phyloP scores from a whole-genome alignment of 2,113 vertebrate species.

The Antechinus stuartii region DNA sequence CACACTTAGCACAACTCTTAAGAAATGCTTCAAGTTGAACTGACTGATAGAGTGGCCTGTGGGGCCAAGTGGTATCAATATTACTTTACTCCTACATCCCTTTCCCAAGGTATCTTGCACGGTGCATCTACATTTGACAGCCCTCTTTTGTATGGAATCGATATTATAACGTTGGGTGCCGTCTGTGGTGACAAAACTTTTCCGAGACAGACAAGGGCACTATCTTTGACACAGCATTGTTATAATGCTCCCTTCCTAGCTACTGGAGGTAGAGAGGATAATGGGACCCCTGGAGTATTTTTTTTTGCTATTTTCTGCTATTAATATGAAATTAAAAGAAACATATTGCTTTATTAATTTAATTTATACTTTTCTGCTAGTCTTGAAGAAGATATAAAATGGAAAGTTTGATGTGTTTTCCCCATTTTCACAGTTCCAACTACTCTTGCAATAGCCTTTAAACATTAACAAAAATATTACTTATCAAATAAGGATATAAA shows the following conservation, averaged over 20 bases:
- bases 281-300: neutral
- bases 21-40: neutral
- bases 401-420: neutral
- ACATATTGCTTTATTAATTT: neutral
- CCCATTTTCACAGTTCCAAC: neutral
- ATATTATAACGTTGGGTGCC: neutral
- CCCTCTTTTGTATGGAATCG: neutral
- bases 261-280: neutral
- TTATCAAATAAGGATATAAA: neutral
- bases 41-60: neutral
- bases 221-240: neutral
- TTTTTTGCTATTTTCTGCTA: neutral
- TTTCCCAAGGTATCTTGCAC: neutral
- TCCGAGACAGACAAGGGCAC: neutral
- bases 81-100: neutral
- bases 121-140: neutral
- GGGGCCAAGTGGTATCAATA: neutral
- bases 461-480: neutral
- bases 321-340: neutral
- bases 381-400: neutral
- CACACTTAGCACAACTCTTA: too few relatives aligned
- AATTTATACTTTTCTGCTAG: constrained; percentile 10
- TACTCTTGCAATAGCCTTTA: neutral
- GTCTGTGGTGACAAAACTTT: neutral
- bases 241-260: neutral